A percentile compares a stretch with the other conserved stretches of the same genome.
Evolutionary conservation across 2,113 vertebrate genomes (phyloP).

Genomic region (Actenoides hombroni): DNA sequence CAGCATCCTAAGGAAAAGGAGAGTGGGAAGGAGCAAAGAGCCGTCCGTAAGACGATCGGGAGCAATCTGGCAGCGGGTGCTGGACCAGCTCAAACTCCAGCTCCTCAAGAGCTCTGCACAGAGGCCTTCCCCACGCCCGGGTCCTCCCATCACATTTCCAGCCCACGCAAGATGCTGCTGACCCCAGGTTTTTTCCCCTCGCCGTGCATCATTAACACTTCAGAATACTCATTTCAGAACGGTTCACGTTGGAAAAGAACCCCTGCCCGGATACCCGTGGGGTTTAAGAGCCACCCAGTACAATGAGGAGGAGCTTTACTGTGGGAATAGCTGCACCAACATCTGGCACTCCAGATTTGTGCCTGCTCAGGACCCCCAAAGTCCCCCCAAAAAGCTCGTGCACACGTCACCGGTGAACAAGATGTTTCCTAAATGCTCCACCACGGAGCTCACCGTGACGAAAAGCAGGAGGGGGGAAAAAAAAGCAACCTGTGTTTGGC

Average conservation of each 20-base stretch:
- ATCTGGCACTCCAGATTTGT: neutral
- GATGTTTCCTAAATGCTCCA: neutral
- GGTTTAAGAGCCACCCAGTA: accelerated
- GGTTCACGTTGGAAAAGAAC: neutral
- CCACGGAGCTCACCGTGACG: too few relatives aligned
- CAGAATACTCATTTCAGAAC: accelerated
- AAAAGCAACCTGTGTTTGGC: neutral
- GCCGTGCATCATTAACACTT: accelerated
- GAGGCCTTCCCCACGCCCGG: neutral
- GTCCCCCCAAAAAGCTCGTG: neutral
- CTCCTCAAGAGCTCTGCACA: neutral
- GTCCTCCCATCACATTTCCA: accelerated
- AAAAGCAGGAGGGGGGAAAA: neutral
- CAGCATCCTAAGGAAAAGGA: neutral
- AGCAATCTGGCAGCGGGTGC: accelerated
- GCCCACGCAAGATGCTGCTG: neutral
- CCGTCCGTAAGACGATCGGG: accelerated
- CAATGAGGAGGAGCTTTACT: neutral
- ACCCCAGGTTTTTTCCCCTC: accelerated
- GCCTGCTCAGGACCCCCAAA: neutral
- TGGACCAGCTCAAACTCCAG: accelerated
- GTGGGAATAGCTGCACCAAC: neutral
- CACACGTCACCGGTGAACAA: neutral
- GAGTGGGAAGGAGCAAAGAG: accelerated
- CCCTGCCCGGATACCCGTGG: neutral